A percentile compares a stretch with the other conserved stretches of the same genome.
phyloP scores from a whole-genome alignment of 92 coral and sea anemone genomes.

The Plumapathes pennacea region DNA sequence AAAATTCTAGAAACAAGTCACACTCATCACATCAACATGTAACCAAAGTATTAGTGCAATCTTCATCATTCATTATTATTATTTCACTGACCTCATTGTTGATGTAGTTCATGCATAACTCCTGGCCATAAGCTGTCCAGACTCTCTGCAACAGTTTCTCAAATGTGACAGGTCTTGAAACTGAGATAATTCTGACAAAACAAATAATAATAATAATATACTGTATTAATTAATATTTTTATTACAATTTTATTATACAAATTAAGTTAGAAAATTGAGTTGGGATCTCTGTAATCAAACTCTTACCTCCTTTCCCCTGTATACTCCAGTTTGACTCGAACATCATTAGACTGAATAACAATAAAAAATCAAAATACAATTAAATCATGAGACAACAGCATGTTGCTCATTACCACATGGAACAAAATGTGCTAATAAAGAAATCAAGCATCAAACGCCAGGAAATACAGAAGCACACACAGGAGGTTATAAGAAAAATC shows the following conservation, averaged over 20 bases:
- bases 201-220: not conserved
- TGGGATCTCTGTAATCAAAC: not conserved
- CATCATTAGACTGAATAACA: conserved; percentile 54
- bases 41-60: not conserved
- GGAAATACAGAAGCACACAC: no score
- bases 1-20: not conserved
- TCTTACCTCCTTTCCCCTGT: conserved; percentile 89
- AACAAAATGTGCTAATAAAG: no score
- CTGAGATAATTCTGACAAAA: conserved; percentile 76
- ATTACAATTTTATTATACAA: not conserved
- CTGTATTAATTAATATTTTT: not conserved
- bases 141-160: conserved; percentile 76
- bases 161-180: conserved; percentile 87
- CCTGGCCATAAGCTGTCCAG: conserved; percentile 93
- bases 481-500: no score
- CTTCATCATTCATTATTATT: not conserved
- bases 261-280: not conserved
- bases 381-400: no score
- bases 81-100: conserved; percentile 67
- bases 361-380: no score
- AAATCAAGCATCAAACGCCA: no score
- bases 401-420: no score
- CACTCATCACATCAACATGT: not conserved
- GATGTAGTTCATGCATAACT: conserved; percentile 90
- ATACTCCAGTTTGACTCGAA: conserved; percentile 94